A percentile compares a stretch with the other conserved stretches of the same genome.
phyloP scores from a whole-genome alignment of 2,113 vertebrate genomes.

The Gavialis gangeticus region DNA sequence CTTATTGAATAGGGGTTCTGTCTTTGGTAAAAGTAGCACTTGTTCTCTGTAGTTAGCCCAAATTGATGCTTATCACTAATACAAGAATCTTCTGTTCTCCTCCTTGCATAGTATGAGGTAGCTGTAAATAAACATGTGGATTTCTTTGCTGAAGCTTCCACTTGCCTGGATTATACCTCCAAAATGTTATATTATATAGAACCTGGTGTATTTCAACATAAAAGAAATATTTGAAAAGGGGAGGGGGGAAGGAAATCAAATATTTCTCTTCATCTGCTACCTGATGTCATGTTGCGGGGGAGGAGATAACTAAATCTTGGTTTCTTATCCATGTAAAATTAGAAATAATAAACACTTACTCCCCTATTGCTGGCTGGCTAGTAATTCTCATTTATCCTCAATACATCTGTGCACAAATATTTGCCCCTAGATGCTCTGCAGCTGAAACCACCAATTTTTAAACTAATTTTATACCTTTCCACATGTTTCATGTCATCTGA shows the following conservation, averaged over 20 bases:
- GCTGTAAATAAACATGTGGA: background rate
- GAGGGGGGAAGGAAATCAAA: background rate
- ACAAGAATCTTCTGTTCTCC: background rate
- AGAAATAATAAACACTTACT: background rate
- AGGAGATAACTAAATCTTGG: background rate
- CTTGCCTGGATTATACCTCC: background rate
- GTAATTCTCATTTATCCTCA: background rate
- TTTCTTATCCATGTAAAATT: background rate
- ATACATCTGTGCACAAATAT: background rate
- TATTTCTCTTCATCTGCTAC: background rate
- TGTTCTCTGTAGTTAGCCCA: conserved; percentile 12
- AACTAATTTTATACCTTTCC: conserved; percentile 6
- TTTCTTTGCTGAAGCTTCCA: background rate
- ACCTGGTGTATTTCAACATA: too few species aligned
- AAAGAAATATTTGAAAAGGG: background rate
- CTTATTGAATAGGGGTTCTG: background rate
- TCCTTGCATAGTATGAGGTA: background rate
- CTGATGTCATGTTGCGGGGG: background rate
- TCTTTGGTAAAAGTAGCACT: background rate
- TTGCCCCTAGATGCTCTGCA: background rate
- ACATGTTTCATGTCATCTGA: background rate
- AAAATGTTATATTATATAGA: too few species aligned
- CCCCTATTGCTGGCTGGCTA: background rate
- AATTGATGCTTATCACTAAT: background rate
- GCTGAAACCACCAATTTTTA: conserved; percentile 3